These are phyloP conservation scores for Aptenodytes patagonicus DNA, from an alignment of 2,113 vertebrate species.

Conservation along the genomic window DNA sequence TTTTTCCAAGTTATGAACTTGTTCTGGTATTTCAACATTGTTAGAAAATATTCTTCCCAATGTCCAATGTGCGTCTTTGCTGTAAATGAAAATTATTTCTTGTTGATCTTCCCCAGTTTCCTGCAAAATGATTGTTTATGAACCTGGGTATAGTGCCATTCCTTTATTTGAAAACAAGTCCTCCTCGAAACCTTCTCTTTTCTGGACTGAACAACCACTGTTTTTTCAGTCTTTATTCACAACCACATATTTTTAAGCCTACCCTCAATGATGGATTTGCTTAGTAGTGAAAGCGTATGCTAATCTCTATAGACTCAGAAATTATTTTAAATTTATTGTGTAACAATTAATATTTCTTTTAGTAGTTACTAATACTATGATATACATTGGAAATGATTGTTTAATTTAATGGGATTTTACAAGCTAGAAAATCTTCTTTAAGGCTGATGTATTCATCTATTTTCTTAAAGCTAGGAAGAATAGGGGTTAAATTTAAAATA, in stretches of 20 bases:
- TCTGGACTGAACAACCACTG: rapidly evolving
- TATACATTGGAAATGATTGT: not conserved
- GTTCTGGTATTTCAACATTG: not conserved
- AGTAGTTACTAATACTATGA: not conserved
- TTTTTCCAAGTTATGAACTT: not conserved
- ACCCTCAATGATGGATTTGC: not conserved
- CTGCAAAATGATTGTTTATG: not conserved
- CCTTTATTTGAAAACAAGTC: not conserved
- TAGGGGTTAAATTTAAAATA: not conserved
- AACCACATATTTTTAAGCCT: not conserved
- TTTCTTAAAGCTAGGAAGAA: not conserved
- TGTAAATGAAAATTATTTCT: not conserved
- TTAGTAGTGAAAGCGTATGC: not conserved
- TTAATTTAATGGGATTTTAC: not conserved
- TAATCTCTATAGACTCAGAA: not conserved
- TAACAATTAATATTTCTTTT: not conserved
- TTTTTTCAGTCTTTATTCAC: not conserved
- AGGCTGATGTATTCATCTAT: not conserved
- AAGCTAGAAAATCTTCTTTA: not conserved
- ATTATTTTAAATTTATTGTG: not conserved
- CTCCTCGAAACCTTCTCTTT: not conserved
- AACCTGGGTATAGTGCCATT: not conserved
- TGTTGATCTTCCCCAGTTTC: not conserved
- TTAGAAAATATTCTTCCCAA: not conserved
- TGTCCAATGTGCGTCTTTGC: rapidly evolving